Conservation (phyloP, 2,888 invertebrate species). For the Hemithea aestivaria region DNA sequence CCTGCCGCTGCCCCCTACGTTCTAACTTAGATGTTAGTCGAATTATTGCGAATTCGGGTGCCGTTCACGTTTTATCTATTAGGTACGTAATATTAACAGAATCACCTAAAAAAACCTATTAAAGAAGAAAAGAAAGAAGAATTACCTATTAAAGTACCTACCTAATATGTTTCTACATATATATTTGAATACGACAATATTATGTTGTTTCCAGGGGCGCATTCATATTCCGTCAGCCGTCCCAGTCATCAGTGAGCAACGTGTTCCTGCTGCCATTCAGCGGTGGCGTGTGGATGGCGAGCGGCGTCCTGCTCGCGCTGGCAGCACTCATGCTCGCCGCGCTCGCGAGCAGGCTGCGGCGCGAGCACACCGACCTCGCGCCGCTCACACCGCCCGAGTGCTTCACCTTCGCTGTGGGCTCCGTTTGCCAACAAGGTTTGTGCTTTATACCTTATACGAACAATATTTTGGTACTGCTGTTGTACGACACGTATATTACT, state of each 20-base stretch:
- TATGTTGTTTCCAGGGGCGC: slow-evolving; percentile 57
- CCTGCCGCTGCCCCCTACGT: too few species aligned
- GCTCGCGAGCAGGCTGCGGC: slow-evolving; percentile 21
- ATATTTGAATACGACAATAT: too few species aligned
- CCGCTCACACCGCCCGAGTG: slow-evolving; percentile 60
- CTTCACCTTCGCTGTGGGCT: slow-evolving; percentile 75
- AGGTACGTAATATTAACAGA: too few species aligned
- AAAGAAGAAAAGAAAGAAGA: too few species aligned
- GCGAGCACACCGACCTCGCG: slow-evolving; percentile 22
- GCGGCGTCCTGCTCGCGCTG: slow-evolving; percentile 35
- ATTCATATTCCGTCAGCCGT: slow-evolving; percentile 81
- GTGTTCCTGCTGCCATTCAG: slow-evolving; percentile 81
- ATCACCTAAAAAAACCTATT: too few species aligned
- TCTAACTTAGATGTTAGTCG: too few species aligned
- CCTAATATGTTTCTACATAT: too few species aligned
- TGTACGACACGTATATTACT: too few species aligned
- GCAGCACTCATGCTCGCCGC: slow-evolving; percentile 38
- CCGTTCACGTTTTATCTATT: too few species aligned
- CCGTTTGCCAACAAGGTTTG: slow-evolving; percentile 81
- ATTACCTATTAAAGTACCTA: too few species aligned
- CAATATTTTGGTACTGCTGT: not conserved
- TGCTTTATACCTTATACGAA: not conserved
- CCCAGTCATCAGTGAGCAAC: slow-evolving; percentile 80
- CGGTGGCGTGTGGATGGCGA: slow-evolving; percentile 75
- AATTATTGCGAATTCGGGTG: too few species aligned